Percentiles rank a stretch among this genome's conserved stretches.
Evolutionary conservation across 2,888 invertebrate species (phyloP).

Genomic region (Agonum fuliginosum): DNA sequence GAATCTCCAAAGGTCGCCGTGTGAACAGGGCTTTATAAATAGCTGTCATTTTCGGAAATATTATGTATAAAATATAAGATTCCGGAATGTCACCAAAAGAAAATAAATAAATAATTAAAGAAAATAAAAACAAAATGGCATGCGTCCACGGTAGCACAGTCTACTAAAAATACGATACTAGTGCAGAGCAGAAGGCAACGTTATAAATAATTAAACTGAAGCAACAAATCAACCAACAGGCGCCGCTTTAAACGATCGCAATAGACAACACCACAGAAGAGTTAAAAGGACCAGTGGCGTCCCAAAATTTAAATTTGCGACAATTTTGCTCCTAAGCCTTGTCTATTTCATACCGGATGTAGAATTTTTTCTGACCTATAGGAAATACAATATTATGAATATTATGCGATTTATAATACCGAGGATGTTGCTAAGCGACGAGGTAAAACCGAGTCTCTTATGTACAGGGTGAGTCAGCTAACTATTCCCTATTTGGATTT

Average conservation of each 20-base stretch:
- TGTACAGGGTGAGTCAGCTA: no score
- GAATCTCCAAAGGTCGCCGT: no score
- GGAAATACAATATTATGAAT: no score
- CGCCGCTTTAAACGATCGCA: conserved; percentile 8
- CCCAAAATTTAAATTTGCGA: neutral
- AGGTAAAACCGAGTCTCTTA: no score
- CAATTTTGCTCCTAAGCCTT: no score
- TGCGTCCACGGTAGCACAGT: neutral
- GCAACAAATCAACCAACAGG: conserved; percentile 30
- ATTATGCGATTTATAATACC: no score
- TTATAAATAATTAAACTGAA: conserved; percentile 29
- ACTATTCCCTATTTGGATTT: no score
- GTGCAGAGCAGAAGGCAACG: conserved; percentile 28
- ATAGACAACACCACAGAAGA: neutral
- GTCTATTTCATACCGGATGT: no score
- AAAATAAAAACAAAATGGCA: conserved; percentile 24
- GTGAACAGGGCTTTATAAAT: conserved; percentile 1
- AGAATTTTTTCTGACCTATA: no score
- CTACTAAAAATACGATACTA: conserved; percentile 31
- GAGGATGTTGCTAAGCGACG: no score
- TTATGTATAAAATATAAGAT: conserved; percentile 21
- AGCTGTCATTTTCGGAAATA: neutral
- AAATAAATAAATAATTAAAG: conserved; percentile 18
- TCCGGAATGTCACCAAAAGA: neutral
- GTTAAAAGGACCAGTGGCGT: neutral